Percentiles rank a stretch among this genome's conserved stretches.
Evolutionary conservation across 2,888 invertebrate genomes (phyloP).

Genomic region (Cantharis rustica): DNA sequence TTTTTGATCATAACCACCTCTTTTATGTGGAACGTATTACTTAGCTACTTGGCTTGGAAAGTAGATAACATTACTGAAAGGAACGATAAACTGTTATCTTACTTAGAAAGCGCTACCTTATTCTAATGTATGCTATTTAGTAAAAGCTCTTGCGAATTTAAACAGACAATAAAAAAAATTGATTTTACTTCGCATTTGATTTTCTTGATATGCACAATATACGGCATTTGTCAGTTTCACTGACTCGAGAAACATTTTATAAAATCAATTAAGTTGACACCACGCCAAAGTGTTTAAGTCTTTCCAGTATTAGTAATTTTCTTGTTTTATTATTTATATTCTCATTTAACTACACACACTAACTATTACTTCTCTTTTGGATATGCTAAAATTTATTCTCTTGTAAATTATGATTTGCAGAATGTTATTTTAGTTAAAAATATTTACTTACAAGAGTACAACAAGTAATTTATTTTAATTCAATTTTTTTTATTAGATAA

Average conservation of each 20-base stretch:
- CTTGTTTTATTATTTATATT: neutral
- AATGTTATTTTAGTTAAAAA: neutral
- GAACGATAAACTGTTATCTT: conserved; percentile 3
- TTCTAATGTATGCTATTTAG: neutral
- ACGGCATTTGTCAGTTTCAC: neutral
- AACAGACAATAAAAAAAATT: neutral
- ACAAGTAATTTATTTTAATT: too few species aligned
- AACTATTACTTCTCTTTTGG: neutral
- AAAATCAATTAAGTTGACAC: neutral
- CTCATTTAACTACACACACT: neutral
- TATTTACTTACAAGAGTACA: too few species aligned
- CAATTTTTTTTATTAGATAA: neutral
- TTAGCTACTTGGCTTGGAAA: neutral
- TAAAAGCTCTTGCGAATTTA: neutral
- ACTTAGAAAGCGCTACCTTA: neutral
- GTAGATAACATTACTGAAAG: neutral
- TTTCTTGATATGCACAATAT: neutral
- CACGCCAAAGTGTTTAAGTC: neutral
- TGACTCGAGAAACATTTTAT: neutral
- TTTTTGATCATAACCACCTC: conserved; percentile 4
- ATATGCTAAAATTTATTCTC: neutral
- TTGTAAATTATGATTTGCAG: neutral
- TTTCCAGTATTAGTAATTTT: neutral
- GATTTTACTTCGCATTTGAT: neutral
- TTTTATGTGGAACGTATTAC: neutral